Evolutionary conservation across 2,888 invertebrate species (phyloP), one percentile per base, ranked within the genome.

Genomic region (Athripsodes cinereus): DNA sequence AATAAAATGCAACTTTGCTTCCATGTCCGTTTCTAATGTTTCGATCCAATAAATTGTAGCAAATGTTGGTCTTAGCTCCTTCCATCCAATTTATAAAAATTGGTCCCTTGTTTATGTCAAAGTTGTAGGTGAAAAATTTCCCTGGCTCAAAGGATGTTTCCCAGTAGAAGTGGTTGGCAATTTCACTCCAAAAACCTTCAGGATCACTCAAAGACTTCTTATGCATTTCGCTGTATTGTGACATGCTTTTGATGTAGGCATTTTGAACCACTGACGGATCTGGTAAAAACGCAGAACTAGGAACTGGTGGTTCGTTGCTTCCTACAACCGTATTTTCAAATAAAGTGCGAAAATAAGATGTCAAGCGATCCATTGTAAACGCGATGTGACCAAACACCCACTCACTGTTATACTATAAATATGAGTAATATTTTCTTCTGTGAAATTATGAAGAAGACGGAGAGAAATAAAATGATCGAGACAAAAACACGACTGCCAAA

Each of bases 71-170:
- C 35, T 88, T 86, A 2, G 92, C 92, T 10, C 95, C 97, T 68
- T 92, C 90, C 87, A 99, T 86, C 92, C 96, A 99, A 74, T 92
- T 93, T 49, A 94, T 88, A 67, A 83, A 91, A 66, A 99, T 87
- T 11, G 90, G 88, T 52, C 98, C 98, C 72, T 93, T 89, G 64
- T 81, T 82, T 52, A 88, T 73, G 73, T 98, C 89, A 71, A 98
- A 97, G 75, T 98, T 98, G 74, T 90, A 96, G 13, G 88, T 86
- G 67, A 91, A 80, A 70, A 96, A 92, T 66, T 88, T 86, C 58
- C 86, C 85, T 58, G 83, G 79, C 64, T 88, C 82, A 52, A 85
- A 82, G 52, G 86, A 84, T 21, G 86, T 86, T 71, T 93, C 91
- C 92, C 96, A 99, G 72, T 94, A 85, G 70, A 98, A 96, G 70